Evolutionary conservation across 2,888 invertebrate species (phyloP).

Genomic region (Acanthoscelides obtectus): DNA sequence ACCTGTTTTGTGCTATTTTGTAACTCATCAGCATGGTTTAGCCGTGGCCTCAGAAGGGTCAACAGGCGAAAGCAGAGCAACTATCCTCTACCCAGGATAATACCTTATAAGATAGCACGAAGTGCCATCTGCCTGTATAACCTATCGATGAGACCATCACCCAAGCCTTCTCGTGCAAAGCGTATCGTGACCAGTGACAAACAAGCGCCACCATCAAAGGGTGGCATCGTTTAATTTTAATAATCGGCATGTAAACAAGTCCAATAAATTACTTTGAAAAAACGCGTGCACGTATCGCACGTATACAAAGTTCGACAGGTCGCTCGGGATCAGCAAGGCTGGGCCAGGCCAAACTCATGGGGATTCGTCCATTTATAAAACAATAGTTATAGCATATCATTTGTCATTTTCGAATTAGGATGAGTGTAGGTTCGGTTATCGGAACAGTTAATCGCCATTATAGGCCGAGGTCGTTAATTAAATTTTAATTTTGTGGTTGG

Average conservation of each 20-base stretch:
- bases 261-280: neutral
- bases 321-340: neutral
- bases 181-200: neutral
- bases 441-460: neutral
- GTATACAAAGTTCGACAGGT: neutral
- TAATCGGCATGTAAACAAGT: neutral
- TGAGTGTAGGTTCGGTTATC: neutral
- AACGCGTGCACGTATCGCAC: neutral
- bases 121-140: no score
- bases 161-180: no score
- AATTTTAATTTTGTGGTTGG: neutral
- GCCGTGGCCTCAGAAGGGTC: no score
- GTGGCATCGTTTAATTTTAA: neutral
- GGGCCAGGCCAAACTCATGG: constrained; percentile 11
- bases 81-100: no score
- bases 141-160: no score
- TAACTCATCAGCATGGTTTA: no score
- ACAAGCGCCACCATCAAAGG: neutral
- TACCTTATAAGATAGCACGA: no score
- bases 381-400: constrained; percentile 29
- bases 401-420: constrained; percentile 23
- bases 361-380: constrained; percentile 27
- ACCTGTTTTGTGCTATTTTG: no score
- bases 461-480: neutral
- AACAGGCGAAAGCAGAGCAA: no score